Conservation (phyloP, 2,797 vertebrate species). For the Siniperca undulata region DNA sequence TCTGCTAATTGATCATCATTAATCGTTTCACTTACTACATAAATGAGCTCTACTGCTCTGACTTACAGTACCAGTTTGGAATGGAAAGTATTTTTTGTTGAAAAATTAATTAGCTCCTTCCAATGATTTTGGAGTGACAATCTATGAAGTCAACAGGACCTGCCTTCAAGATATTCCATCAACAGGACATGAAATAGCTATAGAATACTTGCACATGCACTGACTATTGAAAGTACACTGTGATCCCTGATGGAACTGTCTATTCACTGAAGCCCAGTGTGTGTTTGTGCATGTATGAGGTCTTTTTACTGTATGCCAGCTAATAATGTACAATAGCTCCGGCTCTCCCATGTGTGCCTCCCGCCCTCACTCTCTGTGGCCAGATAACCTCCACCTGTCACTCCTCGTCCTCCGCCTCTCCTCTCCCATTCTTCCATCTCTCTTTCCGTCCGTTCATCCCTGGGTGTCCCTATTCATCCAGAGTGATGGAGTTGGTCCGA, state of each 20-base stretch:
- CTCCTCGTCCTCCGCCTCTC: conserved; percentile 65
- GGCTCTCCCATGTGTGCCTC: conserved; percentile 37
- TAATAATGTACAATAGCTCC: conserved; percentile 70
- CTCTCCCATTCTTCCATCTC: conserved; percentile 74
- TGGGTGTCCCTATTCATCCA: conserved; percentile 75
- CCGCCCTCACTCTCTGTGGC: conserved; percentile 42
- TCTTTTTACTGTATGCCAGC: conserved; percentile 59
- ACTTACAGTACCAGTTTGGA: neutral
- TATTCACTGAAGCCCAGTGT: conserved; percentile 44
- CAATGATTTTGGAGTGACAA: neutral
- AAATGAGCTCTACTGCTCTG: neutral
- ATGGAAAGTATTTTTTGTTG: too few relatives aligned
- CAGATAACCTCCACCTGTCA: conserved; percentile 80
- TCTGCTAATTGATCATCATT: neutral
- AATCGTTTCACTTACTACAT: neutral
- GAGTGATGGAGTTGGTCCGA: conserved; percentile 74
- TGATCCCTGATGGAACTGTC: conserved; percentile 32
- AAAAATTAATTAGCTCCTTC: neutral
- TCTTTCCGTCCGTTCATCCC: conserved; percentile 66
- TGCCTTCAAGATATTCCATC: conserved; percentile 14
- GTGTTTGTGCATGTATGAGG: conserved; percentile 49
- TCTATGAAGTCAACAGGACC: neutral
- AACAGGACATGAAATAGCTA: conserved; percentile 13
- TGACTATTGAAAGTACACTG: conserved; percentile 25
- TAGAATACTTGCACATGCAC: conserved; percentile 30